Base-by-base conservation (phyloP, 2,113 vertebrate genomes). In the Nymphicus hollandicus region DNA sequence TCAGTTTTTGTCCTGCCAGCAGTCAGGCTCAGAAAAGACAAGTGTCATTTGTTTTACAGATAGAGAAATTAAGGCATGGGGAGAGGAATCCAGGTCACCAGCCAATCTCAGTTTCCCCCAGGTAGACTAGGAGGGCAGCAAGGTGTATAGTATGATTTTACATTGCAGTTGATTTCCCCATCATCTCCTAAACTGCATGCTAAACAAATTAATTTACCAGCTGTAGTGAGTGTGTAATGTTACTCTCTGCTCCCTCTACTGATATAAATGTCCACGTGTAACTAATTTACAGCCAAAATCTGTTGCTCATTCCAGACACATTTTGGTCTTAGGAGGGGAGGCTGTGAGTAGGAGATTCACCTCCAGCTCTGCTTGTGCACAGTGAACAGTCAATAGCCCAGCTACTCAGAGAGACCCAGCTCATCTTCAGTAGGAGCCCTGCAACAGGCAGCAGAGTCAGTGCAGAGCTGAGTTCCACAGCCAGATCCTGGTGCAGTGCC, bases 401-500 rank as follows among this genome's bases (percentile, higher is more conserved):
- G 35, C 3, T 23, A 8, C 4, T 1, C 60, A 7, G 2, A 0
- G 3, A 70, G 53, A 10, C 19, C 37, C 81, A 24, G 55, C 31
- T 14, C 3, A 1, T 23, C 49, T 3, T 47, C 2, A 0, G 10
- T 3, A 39, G 12, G 4, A 70, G 35, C 58, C 3, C 10, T 35
- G 2, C 1, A 13, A 1, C 20, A 20, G 28, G 24, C 52, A 18
- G 74, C 49, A 11, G 31, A 15, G 33, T 2, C 15, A 3, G 44
- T 0, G 20, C 31, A 3, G 37, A 24, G 58, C 68, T 4, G 50
- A n/a, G 22, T 1, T 52, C 6, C 28, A 31, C 41, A 8, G 55
- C 10, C 41, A 14, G 39, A 6, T 8, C 18, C 50, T 2, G 20
- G 41, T 4, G 23, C 0, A 5, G 16, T 0, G 10, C 69, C 13